A percentile compares a stretch with the other conserved stretches of the same genome.
Conservation (phyloP, 2,888 invertebrate genomes). For the Allophyes oxyacanthae region DNA sequence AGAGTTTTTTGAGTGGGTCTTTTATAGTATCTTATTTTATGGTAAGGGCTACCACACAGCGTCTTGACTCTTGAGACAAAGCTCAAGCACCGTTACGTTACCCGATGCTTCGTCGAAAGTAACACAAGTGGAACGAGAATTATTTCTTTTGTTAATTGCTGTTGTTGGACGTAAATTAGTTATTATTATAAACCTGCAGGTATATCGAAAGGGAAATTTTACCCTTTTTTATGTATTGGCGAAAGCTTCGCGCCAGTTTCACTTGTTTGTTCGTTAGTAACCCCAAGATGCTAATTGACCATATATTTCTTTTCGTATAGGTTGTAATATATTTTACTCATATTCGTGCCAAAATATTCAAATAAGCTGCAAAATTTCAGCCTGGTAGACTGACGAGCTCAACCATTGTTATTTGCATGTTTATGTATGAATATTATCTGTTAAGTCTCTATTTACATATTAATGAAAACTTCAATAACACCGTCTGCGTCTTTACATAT, state of each 20-base stretch:
- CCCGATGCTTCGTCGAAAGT: constrained; percentile 74
- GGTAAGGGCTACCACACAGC: constrained; percentile 51
- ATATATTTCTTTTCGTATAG: too few species aligned
- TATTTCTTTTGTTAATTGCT: constrained; percentile 78
- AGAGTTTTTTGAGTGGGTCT: constrained; percentile 4
- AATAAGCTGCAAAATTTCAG: too few species aligned
- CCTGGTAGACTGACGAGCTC: too few species aligned
- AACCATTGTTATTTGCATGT: neutral
- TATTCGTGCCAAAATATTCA: too few species aligned
- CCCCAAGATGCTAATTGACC: too few species aligned
- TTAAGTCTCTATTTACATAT: neutral
- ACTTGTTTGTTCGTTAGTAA: too few species aligned
- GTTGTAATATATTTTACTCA: too few species aligned
- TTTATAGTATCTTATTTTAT: constrained; percentile 13
- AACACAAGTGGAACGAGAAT: constrained; percentile 82
- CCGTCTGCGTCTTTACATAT: neutral
- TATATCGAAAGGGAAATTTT: constrained; percentile 37
- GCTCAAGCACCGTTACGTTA: constrained; percentile 83
- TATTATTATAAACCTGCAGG: constrained; percentile 52
- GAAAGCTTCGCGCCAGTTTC: neutral
- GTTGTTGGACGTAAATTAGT: constrained; percentile 68
- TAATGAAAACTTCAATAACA: constrained; percentile 3
- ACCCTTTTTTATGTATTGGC: neutral
- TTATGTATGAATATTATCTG: neutral
- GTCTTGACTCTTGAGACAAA: constrained; percentile 74